Percentiles rank a stretch among this genome's conserved stretches.
These are phyloP conservation scores for Amazona guildingii DNA, from an alignment of 2,113 vertebrate species.

Conservation along the genomic window DNA sequence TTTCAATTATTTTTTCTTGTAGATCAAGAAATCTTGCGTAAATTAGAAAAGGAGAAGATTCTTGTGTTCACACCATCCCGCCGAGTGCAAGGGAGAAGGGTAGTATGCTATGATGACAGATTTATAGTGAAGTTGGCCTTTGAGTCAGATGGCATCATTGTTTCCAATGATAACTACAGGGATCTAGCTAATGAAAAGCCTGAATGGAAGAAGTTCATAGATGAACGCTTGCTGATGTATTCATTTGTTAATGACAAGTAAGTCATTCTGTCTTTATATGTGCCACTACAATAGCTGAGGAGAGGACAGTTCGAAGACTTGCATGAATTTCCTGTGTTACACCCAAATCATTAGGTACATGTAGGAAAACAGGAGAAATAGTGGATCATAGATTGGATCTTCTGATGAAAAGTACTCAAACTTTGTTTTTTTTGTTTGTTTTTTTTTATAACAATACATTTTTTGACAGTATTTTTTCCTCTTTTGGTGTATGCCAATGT, in stretches of 20 bases:
- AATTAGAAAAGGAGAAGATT: slow-evolving; percentile 94
- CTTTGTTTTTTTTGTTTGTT: neutral
- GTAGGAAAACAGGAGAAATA: neutral
- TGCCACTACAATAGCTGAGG: neutral
- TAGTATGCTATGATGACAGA: slow-evolving; percentile 96
- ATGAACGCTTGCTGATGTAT: slow-evolving; percentile 96
- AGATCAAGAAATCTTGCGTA: slow-evolving; percentile 95
- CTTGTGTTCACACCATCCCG: slow-evolving; percentile 95
- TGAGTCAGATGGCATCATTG: slow-evolving; percentile 95
- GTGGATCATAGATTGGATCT: neutral
- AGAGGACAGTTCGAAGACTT: neutral
- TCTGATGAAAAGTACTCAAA: neutral
- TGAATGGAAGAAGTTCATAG: slow-evolving; percentile 98
- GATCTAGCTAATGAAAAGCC: slow-evolving; percentile 96
- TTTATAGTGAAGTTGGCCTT: slow-evolving; percentile 96
- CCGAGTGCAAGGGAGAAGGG: slow-evolving; percentile 91
- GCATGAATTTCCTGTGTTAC: neutral
- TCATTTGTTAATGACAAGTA: slow-evolving; percentile 99
- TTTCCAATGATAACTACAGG: slow-evolving; percentile 98
- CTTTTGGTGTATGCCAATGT: neutral
- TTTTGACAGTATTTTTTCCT: neutral
- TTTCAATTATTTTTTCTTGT: neutral
- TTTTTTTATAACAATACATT: neutral
- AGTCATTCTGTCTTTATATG: slow-evolving; percentile 30
- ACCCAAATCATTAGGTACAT: neutral